Base-by-base conservation (phyloP, 2,113 vertebrate species). In the Noctilio leporinus region DNA sequence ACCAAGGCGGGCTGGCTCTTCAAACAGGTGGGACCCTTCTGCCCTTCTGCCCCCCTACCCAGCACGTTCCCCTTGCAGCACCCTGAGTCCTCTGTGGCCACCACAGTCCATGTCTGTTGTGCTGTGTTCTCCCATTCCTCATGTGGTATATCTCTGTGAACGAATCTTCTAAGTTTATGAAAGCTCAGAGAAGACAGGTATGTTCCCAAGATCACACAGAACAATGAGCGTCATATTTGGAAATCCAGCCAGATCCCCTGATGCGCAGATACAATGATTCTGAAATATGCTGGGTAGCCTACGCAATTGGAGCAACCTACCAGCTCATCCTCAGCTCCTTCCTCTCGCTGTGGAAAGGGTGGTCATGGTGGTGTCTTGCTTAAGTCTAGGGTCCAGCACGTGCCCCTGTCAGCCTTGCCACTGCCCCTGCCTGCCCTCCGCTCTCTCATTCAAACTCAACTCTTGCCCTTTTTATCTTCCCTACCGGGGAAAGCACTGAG, bases 1-100 rank as follows among this genome's bases (percentile, higher is more conserved):
- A 96, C 98, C 96, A 99, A 99, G 92, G 99, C 99, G 0, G 99
- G 99, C 47, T 99, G 99, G 99, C 98, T 99, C 65, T 99, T 98
- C 98, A 99, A 99, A 92, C 99, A 99, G 99, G 99, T 99, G 94
- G 45, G 76, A 0, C 38, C 4, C 38, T 87, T n/a, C 40, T 1
- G 28, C 43, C 11, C 0, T 28, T 28, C 78, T 19, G 9, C 43
- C 78, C 35, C 49, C 6, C 0, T 9, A 4, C 0, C 4, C 30
- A 2, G 24, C 1, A 0, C 53, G 26, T 55, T 77, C 38, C 45
- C 59, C 67, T n/a, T 4, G 1, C 0, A 3, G 28, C n/a, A 0
- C 33, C 0, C 2, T 5, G 10, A 10, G 2, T 24, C 70, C 62
- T 70, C 55, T 17, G 67, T 33, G 20, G 26, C 12, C 20, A 19